Evolutionary conservation across 2,888 invertebrate species (phyloP).

Genomic region (Alloplasta piceator): DNA sequence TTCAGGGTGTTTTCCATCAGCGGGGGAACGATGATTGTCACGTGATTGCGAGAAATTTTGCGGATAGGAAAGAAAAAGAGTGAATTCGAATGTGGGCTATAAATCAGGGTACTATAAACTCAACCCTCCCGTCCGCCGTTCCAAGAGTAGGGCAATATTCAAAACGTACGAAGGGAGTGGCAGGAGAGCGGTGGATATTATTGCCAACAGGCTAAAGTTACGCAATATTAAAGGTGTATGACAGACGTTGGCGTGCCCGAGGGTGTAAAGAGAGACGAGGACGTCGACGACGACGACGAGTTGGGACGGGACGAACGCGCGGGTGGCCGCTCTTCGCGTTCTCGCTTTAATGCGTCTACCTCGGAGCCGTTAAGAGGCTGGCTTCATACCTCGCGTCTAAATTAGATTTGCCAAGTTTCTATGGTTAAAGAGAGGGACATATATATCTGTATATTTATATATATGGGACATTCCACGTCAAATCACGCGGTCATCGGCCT

Average conservation of each 20-base stretch:
- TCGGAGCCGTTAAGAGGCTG: constrained; percentile 67
- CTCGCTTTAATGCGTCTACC: constrained; percentile 68
- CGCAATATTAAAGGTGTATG: constrained; percentile 63
- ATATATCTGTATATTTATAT: constrained; percentile 1
- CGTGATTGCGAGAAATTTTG: not conserved
- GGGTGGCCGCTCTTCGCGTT: constrained; percentile 47
- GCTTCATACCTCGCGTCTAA: constrained; percentile 61
- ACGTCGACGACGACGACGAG: constrained; percentile 32
- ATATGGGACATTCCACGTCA: too few species aligned
- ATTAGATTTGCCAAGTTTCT: constrained; percentile 61
- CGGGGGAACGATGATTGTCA: not conserved
- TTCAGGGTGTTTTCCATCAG: not conserved
- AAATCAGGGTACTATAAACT: constrained; percentile 25
- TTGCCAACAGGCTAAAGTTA: constrained; percentile 63
- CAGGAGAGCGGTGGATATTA: constrained; percentile 42
- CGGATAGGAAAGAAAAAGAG: not conserved
- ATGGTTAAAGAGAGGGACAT: constrained; percentile 15
- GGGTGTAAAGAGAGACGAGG: constrained; percentile 17
- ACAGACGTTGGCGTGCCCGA: constrained; percentile 58
- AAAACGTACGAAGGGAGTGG: constrained; percentile 11
- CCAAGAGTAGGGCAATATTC: constrained; percentile 17
- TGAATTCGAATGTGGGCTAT: constrained; percentile 17
- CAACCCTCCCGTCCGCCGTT: not conserved
- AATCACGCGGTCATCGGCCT: too few species aligned
- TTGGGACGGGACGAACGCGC: constrained; percentile 29